Conservation (phyloP, 2,113 vertebrate species). For the Coryphaenoides rupestris region DNA sequence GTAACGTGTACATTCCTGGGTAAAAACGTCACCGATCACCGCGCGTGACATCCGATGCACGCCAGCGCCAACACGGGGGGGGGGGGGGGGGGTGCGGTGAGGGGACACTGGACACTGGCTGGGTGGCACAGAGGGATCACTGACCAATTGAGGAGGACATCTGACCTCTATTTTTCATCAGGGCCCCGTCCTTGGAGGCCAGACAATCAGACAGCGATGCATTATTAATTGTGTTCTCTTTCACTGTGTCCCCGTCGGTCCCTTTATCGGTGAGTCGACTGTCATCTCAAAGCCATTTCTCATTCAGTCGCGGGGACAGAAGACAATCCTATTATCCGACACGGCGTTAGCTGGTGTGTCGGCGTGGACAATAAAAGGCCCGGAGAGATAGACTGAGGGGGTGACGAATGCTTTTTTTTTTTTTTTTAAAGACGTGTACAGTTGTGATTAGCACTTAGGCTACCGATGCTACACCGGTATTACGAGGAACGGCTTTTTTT, state of each 20-base stretch:
- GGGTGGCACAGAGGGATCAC: slow-evolving; percentile 51
- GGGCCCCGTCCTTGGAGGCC: slow-evolving; percentile 50
- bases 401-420: too few species aligned
- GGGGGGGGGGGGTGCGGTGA: slow-evolving; percentile 7
- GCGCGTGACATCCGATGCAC: neutral
- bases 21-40: neutral
- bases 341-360: too few species aligned
- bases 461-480: too few species aligned
- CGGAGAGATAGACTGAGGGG: too few species aligned
- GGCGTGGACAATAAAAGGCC: too few species aligned
- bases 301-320: too few species aligned
- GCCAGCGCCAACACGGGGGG: too few species aligned
- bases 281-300: slow-evolving; percentile 41
- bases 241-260: slow-evolving; percentile 52
- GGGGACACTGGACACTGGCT: slow-evolving; percentile 39
- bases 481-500: too few species aligned
- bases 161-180: slow-evolving; percentile 65
- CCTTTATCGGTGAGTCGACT: slow-evolving; percentile 57
- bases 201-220: slow-evolving; percentile 66
- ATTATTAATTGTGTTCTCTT: slow-evolving; percentile 68
- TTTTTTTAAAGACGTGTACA: too few species aligned
- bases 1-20: too few species aligned
- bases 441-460: too few species aligned
- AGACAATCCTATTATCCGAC: too few species aligned
- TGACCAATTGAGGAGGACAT: slow-evolving; percentile 59